Evolutionary conservation across 2,888 invertebrate species (phyloP).

Genomic region (Syrphus vitripennis): DNA sequence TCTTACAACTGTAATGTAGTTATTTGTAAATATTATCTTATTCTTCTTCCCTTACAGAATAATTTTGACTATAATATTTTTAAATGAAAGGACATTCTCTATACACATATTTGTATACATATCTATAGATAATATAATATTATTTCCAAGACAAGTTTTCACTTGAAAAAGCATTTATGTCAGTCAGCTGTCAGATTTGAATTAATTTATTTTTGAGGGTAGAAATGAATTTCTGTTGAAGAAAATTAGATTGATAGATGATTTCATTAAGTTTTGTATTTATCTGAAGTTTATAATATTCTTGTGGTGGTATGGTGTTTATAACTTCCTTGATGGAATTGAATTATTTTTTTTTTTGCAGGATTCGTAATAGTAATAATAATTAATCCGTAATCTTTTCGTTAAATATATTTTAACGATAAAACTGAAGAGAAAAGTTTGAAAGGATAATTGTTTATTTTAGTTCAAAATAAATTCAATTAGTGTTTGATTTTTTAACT

Average conservation of each 20-base stretch:
- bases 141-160: neutral
- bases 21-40: no score
- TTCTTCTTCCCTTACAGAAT: neutral
- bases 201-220: slow-evolving; percentile 6
- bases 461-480: no score
- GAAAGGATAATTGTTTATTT: no score
- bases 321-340: neutral
- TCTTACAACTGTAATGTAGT: no score
- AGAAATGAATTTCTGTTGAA: neutral
- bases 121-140: neutral
- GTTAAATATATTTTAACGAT: neutral
- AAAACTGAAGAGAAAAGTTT: no score
- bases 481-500: no score
- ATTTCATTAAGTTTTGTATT: slow-evolving; percentile 9
- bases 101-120: neutral
- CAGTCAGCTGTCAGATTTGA: slow-evolving; percentile 24
- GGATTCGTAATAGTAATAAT: neutral
- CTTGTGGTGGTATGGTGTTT: neutral
- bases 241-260: slow-evolving; percentile 7
- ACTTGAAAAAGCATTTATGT: slow-evolving; percentile 31
- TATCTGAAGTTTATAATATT: neutral
- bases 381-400: neutral
- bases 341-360: neutral
- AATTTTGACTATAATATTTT: neutral
- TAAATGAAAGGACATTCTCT: neutral